phyloP scores from a whole-genome alignment of 2,113 vertebrate genomes.

The Ramphastos sulfuratus region DNA sequence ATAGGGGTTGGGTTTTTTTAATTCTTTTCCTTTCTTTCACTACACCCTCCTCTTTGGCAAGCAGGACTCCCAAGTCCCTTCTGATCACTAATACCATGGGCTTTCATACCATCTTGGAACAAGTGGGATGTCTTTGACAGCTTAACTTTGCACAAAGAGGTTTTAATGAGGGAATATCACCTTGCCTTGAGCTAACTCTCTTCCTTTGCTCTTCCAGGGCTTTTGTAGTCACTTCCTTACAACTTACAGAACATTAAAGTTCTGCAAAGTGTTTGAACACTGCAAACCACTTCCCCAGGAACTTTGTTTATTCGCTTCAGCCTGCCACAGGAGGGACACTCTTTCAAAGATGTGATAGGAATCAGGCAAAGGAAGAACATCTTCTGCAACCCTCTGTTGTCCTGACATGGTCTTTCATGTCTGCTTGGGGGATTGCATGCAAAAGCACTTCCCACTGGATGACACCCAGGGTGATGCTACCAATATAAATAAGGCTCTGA shows the following conservation, averaged over 20 bases:
- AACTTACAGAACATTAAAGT: slow-evolving; percentile 61
- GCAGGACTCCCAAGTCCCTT: slow-evolving; percentile 36
- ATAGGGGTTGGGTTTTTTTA: not conserved
- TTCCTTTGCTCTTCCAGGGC: slow-evolving; percentile 52
- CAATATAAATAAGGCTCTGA: not conserved
- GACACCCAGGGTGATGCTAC: not conserved
- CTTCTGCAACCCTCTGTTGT: slow-evolving; percentile 9
- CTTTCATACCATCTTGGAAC: slow-evolving; percentile 53
- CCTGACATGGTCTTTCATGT: not conserved
- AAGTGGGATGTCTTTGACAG: slow-evolving; percentile 40
- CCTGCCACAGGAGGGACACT: not conserved
- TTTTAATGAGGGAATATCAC: slow-evolving; percentile 71
- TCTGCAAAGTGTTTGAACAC: slow-evolving; percentile 46
- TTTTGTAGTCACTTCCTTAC: slow-evolving; percentile 60
- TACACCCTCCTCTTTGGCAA: slow-evolving; percentile 9
- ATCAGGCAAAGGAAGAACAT: slow-evolving; percentile 10
- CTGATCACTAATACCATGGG: slow-evolving; percentile 38
- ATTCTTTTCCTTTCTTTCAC: not conserved
- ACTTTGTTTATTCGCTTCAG: slow-evolving; percentile 33
- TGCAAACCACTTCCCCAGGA: slow-evolving; percentile 21
- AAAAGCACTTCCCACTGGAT: not conserved
- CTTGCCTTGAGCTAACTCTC: slow-evolving; percentile 66
- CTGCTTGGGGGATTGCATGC: not conserved
- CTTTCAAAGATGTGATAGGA: slow-evolving; percentile 1
- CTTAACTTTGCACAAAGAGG: slow-evolving; percentile 57